Evolutionary conservation across 2,113 vertebrate genomes (phyloP).

Genomic region (Nothocercus nigrocapillus): DNA sequence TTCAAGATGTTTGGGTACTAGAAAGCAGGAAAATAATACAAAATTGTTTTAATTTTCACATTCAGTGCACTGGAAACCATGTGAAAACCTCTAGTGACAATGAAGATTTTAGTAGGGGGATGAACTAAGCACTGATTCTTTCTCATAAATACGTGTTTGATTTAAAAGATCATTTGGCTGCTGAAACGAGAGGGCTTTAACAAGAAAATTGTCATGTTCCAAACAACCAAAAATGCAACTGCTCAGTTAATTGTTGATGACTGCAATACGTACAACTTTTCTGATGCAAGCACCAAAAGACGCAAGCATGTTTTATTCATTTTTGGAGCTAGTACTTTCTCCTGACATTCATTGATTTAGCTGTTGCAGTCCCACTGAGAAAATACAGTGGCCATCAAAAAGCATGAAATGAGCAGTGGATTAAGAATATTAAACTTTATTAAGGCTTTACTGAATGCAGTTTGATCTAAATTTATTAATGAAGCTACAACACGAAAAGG

Average conservation of each 20-base stretch:
- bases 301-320: fast-evolving
- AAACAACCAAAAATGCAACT: neutral
- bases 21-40: neutral
- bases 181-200: neutral
- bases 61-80: neutral
- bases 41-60: neutral
- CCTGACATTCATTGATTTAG: neutral
- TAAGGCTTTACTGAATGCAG: neutral
- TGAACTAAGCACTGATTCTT: neutral
- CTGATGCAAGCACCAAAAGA: neutral
- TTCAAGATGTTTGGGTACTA: neutral
- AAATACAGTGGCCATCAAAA: neutral
- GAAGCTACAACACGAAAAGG: neutral
- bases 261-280: fast-evolving
- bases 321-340: neutral
- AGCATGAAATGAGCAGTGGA: neutral
- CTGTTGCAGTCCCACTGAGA: neutral
- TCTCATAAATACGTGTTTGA: neutral
- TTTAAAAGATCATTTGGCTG: neutral
- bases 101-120: neutral
- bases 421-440: neutral
- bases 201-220: neutral
- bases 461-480: neutral
- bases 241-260: fast-evolving
- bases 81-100: neutral